Base-by-base conservation (phyloP, 1,140 invertebrate genomes). In the Orius insidiosus region DNA sequence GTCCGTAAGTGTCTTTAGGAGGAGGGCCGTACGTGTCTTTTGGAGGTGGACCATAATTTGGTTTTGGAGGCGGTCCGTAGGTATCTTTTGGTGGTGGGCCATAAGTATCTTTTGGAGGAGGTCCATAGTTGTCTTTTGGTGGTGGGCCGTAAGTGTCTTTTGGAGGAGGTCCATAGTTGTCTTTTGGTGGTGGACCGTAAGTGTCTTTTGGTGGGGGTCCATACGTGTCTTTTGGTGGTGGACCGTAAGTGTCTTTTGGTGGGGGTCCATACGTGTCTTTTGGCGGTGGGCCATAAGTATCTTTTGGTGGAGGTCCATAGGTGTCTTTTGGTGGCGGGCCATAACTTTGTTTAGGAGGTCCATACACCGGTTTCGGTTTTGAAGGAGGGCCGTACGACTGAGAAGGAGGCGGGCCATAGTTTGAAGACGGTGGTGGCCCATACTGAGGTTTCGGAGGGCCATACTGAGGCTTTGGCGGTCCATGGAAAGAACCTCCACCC, bases 231-330 rank as follows among this genome's bases (percentile, higher is more conserved):
- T 46, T 49, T 8, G 55, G 55, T n/a, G 55, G 56, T 30, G 57
- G 54, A 5, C 57, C 57, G 43, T 59, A 59, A 3, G 16, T 42
- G 6, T 51, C 19, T 10, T 10, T 40, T n/a, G 24, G 56, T 0
- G 63, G 57, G 48, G 66, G 56, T 33, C 62, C 50, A 31, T 60
- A 47, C 39, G 60, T 58, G 42, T 64, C 47, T 38, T 61, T 57
- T 38, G 62, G 53, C 1, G 50, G 54, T 15, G 53, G 50, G 11
- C 51, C 50, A 33, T 54, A 55, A 18, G 48, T 48, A 9, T 55
- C 55, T 15, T 57, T 48, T 6, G 57, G 56, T 18, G 58, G 58
- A 14, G 60, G 58, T n/a, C 46, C 47, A 42, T 51, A 50, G 8
- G 47, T 16, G 6, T 56, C 57, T 13, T 58, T 49, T 8, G 57